phyloP scores from a whole-genome alignment of 2,888 invertebrate genomes.

The Drosophila mayaguana region DNA sequence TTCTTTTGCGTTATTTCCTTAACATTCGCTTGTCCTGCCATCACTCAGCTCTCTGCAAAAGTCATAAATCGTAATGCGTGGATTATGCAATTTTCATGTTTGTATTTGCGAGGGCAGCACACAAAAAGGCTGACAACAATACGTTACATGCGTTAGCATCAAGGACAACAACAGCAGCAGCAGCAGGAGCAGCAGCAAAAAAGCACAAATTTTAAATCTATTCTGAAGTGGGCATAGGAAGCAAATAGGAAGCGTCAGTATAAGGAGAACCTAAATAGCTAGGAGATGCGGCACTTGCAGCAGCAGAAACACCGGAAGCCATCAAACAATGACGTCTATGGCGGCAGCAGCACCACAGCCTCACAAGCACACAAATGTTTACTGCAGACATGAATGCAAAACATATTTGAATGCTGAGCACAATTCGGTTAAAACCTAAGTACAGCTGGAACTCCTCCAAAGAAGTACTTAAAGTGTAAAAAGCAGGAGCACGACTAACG shows the following conservation, averaged over 20 bases:
- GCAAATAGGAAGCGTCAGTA: conserved; percentile 56
- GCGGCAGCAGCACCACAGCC: conserved; percentile 36
- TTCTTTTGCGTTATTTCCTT: conserved; percentile 67
- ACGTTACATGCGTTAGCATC: conserved; percentile 65
- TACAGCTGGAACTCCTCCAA: not conserved
- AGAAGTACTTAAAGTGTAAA: not conserved
- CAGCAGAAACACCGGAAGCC: conserved; percentile 64
- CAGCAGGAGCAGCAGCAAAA: conserved; percentile 25
- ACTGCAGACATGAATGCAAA: conserved; percentile 17
- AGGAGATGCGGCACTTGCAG: conserved; percentile 56
- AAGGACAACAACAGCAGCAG: conserved; percentile 26
- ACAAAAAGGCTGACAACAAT: conserved; percentile 72
- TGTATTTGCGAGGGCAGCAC: conserved; percentile 57
- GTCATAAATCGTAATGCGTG: conserved; percentile 82
- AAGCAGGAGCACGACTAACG: not conserved
- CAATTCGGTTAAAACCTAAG: conserved; percentile 19
- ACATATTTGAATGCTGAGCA: conserved; percentile 9
- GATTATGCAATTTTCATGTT: conserved; percentile 82
- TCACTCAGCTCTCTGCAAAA: conserved; percentile 73
- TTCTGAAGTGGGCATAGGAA: conserved; percentile 33
- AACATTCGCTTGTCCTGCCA: conserved; percentile 75
- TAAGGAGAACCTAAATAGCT: conserved; percentile 67
- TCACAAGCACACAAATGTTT: conserved; percentile 16
- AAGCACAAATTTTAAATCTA: conserved; percentile 59
- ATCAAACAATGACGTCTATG: conserved; percentile 72